Evolutionary conservation across 2,797 vertebrate species (phyloP).

Genomic region (Acrossocheilus wenchowensis): DNA sequence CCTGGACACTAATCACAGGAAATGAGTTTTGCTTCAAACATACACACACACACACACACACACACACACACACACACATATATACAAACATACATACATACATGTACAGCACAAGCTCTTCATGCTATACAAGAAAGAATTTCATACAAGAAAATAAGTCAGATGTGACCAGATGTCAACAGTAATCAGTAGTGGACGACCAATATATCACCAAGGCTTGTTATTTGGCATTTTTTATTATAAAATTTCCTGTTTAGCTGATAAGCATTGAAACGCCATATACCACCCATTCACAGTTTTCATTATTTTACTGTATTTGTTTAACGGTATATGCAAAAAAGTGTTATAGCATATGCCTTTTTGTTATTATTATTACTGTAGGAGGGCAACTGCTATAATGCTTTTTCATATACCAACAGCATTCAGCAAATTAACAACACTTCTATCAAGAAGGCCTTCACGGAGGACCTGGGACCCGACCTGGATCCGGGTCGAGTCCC

Average conservation of each 20-base stretch:
- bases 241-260: not conserved
- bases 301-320: too few species aligned
- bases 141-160: slow-evolving; percentile 1
- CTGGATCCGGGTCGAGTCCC: too few species aligned
- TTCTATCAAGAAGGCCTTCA: not conserved
- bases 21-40: slow-evolving; percentile 25
- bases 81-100: too few species aligned
- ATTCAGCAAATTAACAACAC: not conserved
- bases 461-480: not conserved
- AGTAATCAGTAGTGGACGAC: too few species aligned
- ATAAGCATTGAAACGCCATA: not conserved
- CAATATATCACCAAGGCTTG: not conserved
- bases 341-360: not conserved
- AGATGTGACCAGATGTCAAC: not conserved
- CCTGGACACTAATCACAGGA: slow-evolving; percentile 39
- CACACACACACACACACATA: not conserved
- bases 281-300: not conserved
- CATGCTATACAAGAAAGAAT: not conserved
- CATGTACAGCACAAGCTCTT: not conserved
- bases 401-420: not conserved
- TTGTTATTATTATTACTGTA: too few species aligned
- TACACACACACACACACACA: not conserved
- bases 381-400: too few species aligned
- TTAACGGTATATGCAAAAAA: not conserved
- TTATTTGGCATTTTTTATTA: not conserved